These are phyloP conservation scores for Bilobella aurantiaca DNA, from an alignment of 1,140 invertebrate genomes.

Conservation along the genomic window DNA sequence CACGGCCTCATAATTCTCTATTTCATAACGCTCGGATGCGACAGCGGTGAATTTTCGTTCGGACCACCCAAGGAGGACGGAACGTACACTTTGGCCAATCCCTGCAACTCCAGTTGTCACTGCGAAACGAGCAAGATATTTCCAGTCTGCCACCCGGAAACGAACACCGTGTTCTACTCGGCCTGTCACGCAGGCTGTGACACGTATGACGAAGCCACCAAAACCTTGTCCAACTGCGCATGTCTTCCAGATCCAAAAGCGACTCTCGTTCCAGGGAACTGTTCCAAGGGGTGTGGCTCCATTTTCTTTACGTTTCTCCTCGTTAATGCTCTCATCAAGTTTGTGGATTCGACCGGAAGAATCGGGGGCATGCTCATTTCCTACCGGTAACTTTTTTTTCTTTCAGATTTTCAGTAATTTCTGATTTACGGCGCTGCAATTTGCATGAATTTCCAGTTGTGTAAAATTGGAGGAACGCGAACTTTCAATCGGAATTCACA, in stretches of 20 bases:
- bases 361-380: slow-evolving; percentile 31
- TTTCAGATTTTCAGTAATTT: background rate
- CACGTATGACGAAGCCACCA: background rate
- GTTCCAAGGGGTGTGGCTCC: slow-evolving; percentile 14
- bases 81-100: slow-evolving; percentile 11
- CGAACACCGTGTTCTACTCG: slow-evolving; percentile 28
- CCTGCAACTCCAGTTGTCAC: slow-evolving; percentile 19
- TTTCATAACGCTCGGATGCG: slow-evolving; percentile 19
- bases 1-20: background rate
- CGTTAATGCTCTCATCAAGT: background rate
- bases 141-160: slow-evolving; percentile 32
- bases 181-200: slow-evolving; percentile 36
- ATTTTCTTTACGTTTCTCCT: slow-evolving; percentile 4
- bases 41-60: slow-evolving; percentile 7
- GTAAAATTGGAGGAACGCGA: slow-evolving; percentile 51
- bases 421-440: no score
- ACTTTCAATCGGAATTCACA: slow-evolving; percentile 50
- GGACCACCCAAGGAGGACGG: background rate
- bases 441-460: slow-evolving; percentile 41
- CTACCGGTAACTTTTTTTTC: slow-evolving; percentile 8
- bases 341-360: slow-evolving; percentile 5
- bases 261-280: slow-evolving; percentile 19
- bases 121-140: slow-evolving; percentile 21
- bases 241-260: slow-evolving; percentile 10
- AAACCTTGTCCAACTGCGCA: slow-evolving; percentile 10